Percentiles rank a stretch among this genome's conserved stretches.
These are phyloP conservation scores for Pseudopleuronectes americanus DNA, from an alignment of 2,797 vertebrate species.

Conservation along the genomic window DNA sequence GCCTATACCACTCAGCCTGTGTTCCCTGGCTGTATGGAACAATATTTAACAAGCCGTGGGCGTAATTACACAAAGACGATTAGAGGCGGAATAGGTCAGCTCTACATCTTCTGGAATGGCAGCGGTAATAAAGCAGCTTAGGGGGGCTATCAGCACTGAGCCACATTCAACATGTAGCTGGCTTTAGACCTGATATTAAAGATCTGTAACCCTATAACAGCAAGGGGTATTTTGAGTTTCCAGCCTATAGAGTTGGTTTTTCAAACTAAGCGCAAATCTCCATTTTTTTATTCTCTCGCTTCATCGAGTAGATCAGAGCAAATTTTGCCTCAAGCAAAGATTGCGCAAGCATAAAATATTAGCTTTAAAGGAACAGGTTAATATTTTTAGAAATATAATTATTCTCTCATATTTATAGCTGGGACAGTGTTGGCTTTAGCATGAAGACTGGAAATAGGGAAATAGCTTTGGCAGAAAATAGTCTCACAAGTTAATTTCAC, in stretches of 20 bases:
- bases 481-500: too few relatives aligned
- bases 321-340: not conserved
- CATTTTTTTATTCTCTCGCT: slow-evolving; percentile 5
- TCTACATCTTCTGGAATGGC: slow-evolving; percentile 33
- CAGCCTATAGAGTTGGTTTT: slow-evolving; percentile 23
- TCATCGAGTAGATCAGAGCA: not conserved
- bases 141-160: not conserved
- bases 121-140: slow-evolving; percentile 32
- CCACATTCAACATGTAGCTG: slow-evolving; percentile 8
- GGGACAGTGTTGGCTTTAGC: too few relatives aligned
- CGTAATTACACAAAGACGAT: slow-evolving; percentile 47
- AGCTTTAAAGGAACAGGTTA: too few relatives aligned
- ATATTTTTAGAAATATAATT: too few relatives aligned
- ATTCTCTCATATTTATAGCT: too few relatives aligned
- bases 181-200: slow-evolving; percentile 22
- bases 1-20: slow-evolving; percentile 20
- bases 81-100: slow-evolving; percentile 33
- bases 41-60: slow-evolving; percentile 42
- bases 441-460: too few relatives aligned
- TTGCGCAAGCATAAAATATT: too few relatives aligned
- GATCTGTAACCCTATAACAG: slow-evolving; percentile 7
- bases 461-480: too few relatives aligned
- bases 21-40: slow-evolving; percentile 20
- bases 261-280: slow-evolving; percentile 3
- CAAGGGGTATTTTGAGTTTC: slow-evolving; percentile 33